Evolutionary conservation across 2,888 invertebrate species (phyloP).

Genomic region (Drosophila histrio): DNA sequence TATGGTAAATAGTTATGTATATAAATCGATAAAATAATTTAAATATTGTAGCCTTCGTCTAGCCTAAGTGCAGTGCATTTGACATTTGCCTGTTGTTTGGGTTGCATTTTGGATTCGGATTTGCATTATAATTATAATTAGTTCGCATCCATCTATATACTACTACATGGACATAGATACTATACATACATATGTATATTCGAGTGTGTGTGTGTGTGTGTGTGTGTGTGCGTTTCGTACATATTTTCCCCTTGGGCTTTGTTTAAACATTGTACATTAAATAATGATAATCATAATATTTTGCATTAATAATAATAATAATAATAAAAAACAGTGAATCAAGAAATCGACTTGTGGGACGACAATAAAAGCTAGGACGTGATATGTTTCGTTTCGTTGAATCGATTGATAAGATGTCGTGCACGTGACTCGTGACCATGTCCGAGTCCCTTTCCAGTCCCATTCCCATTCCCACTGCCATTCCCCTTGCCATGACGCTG

Average conservation of each 20-base stretch:
- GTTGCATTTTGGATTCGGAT: slow-evolving; percentile 51
- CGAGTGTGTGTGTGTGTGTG: slow-evolving; percentile 56
- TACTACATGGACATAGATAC: slow-evolving; percentile 10
- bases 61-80: slow-evolving; percentile 69
- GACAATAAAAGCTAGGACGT: slow-evolving; percentile 63
- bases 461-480: slow-evolving; percentile 10
- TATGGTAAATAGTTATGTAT: slow-evolving; percentile 71
- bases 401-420: slow-evolving; percentile 68
- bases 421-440: slow-evolving; percentile 60
- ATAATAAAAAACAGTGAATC: slow-evolving; percentile 27
- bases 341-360: slow-evolving; percentile 35
- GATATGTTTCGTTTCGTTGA: slow-evolving; percentile 77
- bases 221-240: slow-evolving; percentile 16
- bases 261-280: slow-evolving; percentile 28
- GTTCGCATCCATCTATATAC: slow-evolving; percentile 31
- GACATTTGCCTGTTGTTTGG: slow-evolving; percentile 34
- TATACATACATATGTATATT: slow-evolving; percentile 39
- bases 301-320: slow-evolving; percentile 37
- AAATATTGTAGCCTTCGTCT: slow-evolving; percentile 73
- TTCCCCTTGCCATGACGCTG: slow-evolving; percentile 42
- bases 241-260: slow-evolving; percentile 44
- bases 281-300: slow-evolving; percentile 23
- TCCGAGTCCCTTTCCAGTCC: not conserved
- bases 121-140: slow-evolving; percentile 53
- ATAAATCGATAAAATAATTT: slow-evolving; percentile 74